Evolutionary conservation across 2,797 vertebrate genomes (phyloP).

Genomic region (Nannoperca obscura): DNA sequence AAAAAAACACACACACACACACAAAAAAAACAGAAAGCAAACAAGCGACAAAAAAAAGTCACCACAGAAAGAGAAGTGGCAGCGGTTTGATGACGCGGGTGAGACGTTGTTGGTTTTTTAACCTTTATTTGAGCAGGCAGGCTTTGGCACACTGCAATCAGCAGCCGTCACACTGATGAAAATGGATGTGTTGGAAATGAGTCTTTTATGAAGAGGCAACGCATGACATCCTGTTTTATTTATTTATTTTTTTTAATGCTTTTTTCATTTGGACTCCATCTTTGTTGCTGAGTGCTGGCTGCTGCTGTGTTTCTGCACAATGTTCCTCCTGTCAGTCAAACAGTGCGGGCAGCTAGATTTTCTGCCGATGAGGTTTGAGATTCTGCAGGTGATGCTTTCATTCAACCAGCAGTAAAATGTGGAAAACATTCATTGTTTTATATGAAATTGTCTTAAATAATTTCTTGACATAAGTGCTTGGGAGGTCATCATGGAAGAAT

Average conservation of each 20-base stretch:
- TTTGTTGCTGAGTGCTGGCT: conserved; percentile 17
- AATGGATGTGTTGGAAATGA: conserved; percentile 61
- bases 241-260: neutral
- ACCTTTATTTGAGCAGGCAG: conserved; percentile 42
- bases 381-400: conserved; percentile 21
- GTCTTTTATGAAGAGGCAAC: conserved; percentile 57
- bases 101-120: conserved; percentile 33
- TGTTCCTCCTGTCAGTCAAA: conserved; percentile 44
- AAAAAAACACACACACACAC: no score
- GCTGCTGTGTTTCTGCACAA: conserved; percentile 5
- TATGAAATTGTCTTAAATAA: neutral
- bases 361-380: conserved; percentile 16
- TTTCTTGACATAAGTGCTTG: neutral
- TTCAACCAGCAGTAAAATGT: neutral
- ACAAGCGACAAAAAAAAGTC: conserved; percentile 50
- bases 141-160: conserved; percentile 37
- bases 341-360: conserved; percentile 9
- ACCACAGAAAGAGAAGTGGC: conserved; percentile 34
- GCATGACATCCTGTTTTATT: conserved; percentile 57
- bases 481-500: neutral
- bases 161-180: conserved; percentile 55
- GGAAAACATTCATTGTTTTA: neutral
- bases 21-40: conserved; percentile 7
- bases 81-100: conserved; percentile 43
- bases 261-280: conserved; percentile 47